phyloP scores from a whole-genome alignment of 2,113 vertebrate genomes.

The Anolis sagrei region DNA sequence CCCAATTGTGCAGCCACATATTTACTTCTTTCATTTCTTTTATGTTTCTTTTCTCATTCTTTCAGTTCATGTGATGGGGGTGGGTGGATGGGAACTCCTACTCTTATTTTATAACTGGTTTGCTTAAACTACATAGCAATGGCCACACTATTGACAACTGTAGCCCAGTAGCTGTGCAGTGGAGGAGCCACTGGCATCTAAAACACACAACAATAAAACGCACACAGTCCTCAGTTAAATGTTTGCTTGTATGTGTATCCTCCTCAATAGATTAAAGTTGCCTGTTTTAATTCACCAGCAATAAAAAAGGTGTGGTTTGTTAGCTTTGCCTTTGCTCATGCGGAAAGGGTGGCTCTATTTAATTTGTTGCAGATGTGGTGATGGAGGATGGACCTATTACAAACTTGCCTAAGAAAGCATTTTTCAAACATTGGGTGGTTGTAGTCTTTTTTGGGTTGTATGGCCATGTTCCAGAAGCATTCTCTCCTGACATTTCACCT shows the following conservation, averaged over 20 bases:
- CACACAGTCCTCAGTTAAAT: slow-evolving; percentile 63
- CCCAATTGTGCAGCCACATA: slow-evolving; percentile 50
- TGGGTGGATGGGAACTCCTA: slow-evolving; percentile 43
- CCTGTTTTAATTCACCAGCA: slow-evolving; percentile 79
- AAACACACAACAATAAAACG: slow-evolving; percentile 50
- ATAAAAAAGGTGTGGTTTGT: slow-evolving; percentile 75
- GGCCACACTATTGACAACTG: slow-evolving; percentile 46
- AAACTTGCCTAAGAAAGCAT: neutral
- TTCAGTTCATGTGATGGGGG: slow-evolving; percentile 17
- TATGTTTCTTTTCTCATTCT: slow-evolving; percentile 30
- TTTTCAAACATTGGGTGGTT: no score
- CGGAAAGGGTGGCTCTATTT: slow-evolving; percentile 19
- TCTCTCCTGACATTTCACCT: no score
- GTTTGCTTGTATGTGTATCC: slow-evolving; percentile 70
- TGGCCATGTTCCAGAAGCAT: no score
- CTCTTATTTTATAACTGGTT: slow-evolving; percentile 36
- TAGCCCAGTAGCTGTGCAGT: slow-evolving; percentile 42
- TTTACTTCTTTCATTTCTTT: slow-evolving; percentile 54
- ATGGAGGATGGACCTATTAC: neutral
- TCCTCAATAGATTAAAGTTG: slow-evolving; percentile 74
- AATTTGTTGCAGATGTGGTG: slow-evolving; percentile 5
- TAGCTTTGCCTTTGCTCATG: slow-evolving; percentile 56
- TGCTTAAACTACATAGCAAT: slow-evolving; percentile 41
- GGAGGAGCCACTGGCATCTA: slow-evolving; percentile 44
- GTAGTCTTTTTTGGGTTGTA: no score